A percentile compares a stretch with the other conserved stretches of the same genome.
Evolutionary conservation across 2,888 invertebrate genomes (phyloP).

Genomic region (Mesochorus sp.): DNA sequence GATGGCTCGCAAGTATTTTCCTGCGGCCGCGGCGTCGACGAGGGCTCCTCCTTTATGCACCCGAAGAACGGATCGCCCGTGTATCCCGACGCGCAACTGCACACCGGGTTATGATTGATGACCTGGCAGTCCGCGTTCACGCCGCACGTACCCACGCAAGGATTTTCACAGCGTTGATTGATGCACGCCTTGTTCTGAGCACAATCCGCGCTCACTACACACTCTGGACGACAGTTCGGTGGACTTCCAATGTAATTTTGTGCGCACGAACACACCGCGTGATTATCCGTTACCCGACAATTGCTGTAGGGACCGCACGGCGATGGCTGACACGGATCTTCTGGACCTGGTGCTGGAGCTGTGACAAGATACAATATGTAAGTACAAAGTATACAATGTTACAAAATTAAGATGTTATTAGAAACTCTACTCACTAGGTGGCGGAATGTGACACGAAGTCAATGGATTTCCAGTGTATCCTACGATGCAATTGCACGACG

Average conservation of each 20-base stretch:
- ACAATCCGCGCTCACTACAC: slow-evolving; percentile 92
- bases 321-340: slow-evolving; percentile 86
- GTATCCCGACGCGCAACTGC: slow-evolving; percentile 90
- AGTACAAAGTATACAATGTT: not conserved
- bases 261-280: slow-evolving; percentile 92
- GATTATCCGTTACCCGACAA: slow-evolving; percentile 88
- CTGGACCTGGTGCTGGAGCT: slow-evolving; percentile 65
- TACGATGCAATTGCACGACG: slow-evolving; percentile 88
- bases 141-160: slow-evolving; percentile 93
- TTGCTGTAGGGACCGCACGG: slow-evolving; percentile 92
- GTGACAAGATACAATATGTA: not conserved
- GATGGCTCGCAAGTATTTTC: slow-evolving; percentile 91
- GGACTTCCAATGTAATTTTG: slow-evolving; percentile 91
- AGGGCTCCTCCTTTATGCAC: slow-evolving; percentile 86
- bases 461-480: slow-evolving; percentile 92
- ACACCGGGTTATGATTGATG: slow-evolving; percentile 93
- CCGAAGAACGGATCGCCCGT: slow-evolving; percentile 92
- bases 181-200: slow-evolving; percentile 91
- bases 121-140: slow-evolving; percentile 91
- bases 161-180: slow-evolving; percentile 90
- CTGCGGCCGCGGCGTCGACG: slow-evolving; percentile 81
- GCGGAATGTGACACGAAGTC: slow-evolving; percentile 87
- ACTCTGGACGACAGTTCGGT: slow-evolving; percentile 91
- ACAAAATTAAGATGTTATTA: not conserved
- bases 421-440: slow-evolving; percentile 79